Conservation (phyloP, 2,113 vertebrate species). For the Pituophis catenifer region DNA sequence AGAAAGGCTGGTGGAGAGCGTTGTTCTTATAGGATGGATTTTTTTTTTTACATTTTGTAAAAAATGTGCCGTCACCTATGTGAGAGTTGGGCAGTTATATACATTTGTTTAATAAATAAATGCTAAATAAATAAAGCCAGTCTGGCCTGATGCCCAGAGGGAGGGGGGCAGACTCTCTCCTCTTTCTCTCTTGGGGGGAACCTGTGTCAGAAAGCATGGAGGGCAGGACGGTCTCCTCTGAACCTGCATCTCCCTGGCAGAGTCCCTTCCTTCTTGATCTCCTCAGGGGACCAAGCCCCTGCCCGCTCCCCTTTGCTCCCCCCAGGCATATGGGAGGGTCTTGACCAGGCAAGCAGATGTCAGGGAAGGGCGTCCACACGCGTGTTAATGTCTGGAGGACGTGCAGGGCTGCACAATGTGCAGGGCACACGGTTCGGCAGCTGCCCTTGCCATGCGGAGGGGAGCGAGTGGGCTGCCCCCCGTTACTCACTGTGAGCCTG, state of each 20-base stretch:
- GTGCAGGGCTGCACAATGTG: neutral
- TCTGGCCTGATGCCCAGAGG: neutral
- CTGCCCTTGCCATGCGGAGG: conserved; percentile 7
- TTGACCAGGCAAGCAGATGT: neutral
- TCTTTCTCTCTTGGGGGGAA: neutral
- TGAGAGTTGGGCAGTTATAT: neutral
- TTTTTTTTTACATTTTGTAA: neutral
- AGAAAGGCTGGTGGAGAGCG: neutral
- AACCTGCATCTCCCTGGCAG: neutral
- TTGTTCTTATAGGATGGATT: neutral
- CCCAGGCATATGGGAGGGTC: neutral
- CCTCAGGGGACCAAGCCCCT: no score
- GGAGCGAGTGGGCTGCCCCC: conserved; percentile 57
- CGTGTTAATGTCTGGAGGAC: neutral
- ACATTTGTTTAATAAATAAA: neutral
- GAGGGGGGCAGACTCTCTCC: no score
- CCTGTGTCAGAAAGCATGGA: neutral
- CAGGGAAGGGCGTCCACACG: no score
- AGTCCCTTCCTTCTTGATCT: neutral
- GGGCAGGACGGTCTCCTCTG: neutral
- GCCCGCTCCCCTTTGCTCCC: no score
- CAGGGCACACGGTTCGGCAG: neutral
- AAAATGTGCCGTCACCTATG: neutral
- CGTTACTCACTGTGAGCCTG: conserved; percentile 98
- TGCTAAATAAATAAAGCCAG: neutral